phyloP scores from a whole-genome alignment of 2,113 vertebrate species.

The Muscicapa adusta region DNA sequence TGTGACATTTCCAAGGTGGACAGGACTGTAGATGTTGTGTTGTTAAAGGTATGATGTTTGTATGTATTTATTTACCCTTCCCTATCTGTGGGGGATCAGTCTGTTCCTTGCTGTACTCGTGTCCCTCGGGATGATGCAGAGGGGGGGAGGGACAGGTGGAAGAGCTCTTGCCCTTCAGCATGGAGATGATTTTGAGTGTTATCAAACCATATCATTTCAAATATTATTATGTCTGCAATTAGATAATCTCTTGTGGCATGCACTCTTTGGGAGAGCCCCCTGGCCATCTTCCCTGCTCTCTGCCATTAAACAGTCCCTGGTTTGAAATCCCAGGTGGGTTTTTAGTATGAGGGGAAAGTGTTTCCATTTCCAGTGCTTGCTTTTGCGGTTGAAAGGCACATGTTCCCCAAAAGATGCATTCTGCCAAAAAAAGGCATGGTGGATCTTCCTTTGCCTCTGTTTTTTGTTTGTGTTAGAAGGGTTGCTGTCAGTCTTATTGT shows the following conservation, averaged over 20 bases:
- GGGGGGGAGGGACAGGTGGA: not conserved
- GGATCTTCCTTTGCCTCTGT: not conserved
- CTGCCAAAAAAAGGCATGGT: not conserved
- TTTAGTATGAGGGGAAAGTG: not conserved
- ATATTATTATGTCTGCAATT: not conserved
- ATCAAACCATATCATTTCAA: not conserved
- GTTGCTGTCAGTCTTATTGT: not conserved
- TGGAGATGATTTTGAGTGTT: not conserved
- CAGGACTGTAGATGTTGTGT: conserved; percentile 88
- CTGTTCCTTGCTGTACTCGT: fast-evolving
- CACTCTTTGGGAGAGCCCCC: not conserved
- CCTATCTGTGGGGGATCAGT: fast-evolving
- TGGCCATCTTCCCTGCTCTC: not conserved
- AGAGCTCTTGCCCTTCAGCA: not conserved
- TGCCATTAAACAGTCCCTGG: not conserved
- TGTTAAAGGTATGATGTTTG: conserved; percentile 87
- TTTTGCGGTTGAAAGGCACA: not conserved
- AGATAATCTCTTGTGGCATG: not conserved
- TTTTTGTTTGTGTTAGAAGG: not conserved
- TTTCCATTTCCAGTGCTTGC: not conserved
- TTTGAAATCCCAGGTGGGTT: not conserved
- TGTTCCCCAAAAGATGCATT: not conserved
- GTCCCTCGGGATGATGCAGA: not conserved
- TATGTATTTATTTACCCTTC: not conserved
- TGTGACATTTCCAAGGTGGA: conserved; percentile 88